Conservation (phyloP, 2,888 invertebrate species). For the Melikaiella ostensackeni region DNA sequence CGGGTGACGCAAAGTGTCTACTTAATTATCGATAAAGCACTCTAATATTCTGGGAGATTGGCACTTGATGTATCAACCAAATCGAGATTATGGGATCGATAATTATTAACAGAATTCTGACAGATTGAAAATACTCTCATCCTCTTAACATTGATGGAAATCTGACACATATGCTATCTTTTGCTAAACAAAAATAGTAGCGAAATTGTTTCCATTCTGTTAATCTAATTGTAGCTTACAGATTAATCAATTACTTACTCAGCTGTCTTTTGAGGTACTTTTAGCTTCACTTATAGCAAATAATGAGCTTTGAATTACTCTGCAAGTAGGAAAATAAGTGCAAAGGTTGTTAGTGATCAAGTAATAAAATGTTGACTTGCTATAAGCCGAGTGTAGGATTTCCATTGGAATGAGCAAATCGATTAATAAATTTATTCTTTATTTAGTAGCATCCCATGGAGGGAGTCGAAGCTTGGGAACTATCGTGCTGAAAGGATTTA, state of each 20-base stretch:
- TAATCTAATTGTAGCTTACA: too few relatives aligned
- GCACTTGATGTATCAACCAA: not conserved
- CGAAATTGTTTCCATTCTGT: too few relatives aligned
- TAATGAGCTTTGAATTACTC: not conserved
- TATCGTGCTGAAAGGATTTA: constrained; percentile 14
- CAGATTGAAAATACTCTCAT: too few relatives aligned
- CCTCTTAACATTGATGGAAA: too few relatives aligned
- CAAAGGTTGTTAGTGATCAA: not conserved
- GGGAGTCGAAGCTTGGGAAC: constrained; percentile 33
- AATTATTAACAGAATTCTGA: not conserved
- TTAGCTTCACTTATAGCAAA: not conserved
- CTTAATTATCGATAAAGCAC: not conserved
- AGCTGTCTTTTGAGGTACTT: too few relatives aligned
- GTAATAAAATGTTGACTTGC: not conserved
- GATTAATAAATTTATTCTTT: constrained; percentile 49
- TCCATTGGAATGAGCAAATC: not conserved
- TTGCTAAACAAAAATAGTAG: too few relatives aligned
- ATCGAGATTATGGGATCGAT: not conserved
- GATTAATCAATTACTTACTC: too few relatives aligned
- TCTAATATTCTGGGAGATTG: not conserved
- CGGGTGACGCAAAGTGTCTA: not conserved
- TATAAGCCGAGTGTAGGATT: not conserved
- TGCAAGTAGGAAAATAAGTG: not conserved
- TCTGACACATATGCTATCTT: too few relatives aligned
- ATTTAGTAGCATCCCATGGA: constrained; percentile 43